phyloP scores from a whole-genome alignment of 2,888 invertebrate genomes.

The Acleris laterana region DNA sequence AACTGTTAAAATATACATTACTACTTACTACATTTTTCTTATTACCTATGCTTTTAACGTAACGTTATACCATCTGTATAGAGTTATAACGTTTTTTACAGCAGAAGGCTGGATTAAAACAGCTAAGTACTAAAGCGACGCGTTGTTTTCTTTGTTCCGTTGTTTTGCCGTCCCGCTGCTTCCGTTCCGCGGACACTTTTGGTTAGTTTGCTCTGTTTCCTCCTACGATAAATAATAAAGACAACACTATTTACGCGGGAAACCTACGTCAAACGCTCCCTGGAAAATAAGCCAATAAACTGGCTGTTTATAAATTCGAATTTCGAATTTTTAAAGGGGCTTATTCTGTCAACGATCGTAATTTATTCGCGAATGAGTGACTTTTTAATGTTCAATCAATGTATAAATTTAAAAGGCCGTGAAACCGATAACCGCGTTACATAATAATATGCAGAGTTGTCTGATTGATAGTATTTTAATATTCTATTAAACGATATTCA shows the following conservation, averaged over 20 bases:
- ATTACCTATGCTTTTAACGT: neutral
- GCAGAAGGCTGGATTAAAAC: constrained; percentile 23
- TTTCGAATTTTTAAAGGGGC: constrained; percentile 26
- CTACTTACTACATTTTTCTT: neutral
- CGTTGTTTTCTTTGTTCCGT: constrained; percentile 73
- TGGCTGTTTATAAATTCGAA: constrained; percentile 4
- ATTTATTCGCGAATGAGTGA: constrained; percentile 32
- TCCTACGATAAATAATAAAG: constrained; percentile 81
- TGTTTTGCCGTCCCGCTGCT: constrained; percentile 79
- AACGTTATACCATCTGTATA: neutral
- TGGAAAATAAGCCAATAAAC: constrained; percentile 4
- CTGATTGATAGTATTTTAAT: constrained; percentile 70
- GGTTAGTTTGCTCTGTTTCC: constrained; percentile 82
- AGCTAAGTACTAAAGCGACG: constrained; percentile 45
- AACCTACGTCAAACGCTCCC: constrained; percentile 17
- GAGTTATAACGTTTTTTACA: neutral
- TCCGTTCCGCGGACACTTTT: constrained; percentile 81
- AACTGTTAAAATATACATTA: too few relatives aligned
- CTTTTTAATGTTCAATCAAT: constrained; percentile 36
- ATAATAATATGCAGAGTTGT: constrained; percentile 60
- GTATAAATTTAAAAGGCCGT: constrained; percentile 49
- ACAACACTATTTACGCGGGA: constrained; percentile 28
- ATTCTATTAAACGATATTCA: constrained; percentile 70
- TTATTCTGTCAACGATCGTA: constrained; percentile 32
- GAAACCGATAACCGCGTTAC: constrained; percentile 63